A percentile compares a stretch with the other conserved stretches of the same genome.
Evolutionary conservation across 23 tunicate species (phyloP).

Genomic region (Trididemnum nubilum): DNA sequence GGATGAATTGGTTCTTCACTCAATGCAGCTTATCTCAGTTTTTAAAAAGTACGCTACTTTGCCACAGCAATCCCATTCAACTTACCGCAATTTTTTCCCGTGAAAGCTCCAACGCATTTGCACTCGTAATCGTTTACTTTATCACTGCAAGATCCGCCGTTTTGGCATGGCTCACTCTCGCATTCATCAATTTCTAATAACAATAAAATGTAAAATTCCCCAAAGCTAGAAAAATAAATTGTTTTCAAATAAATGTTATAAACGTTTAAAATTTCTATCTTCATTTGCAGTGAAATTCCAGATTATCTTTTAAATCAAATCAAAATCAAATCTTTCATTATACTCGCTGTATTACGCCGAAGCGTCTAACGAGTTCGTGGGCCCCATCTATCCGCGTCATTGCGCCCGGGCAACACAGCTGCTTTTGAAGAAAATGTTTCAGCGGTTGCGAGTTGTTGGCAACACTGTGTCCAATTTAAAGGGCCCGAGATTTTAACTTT

Average conservation of each 20-base stretch:
- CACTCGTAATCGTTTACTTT: slow-evolving; percentile 41
- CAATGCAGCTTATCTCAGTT: no score
- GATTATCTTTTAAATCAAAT: no score
- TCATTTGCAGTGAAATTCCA: no score
- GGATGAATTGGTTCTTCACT: no score
- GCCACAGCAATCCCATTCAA: no score
- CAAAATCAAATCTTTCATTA: not conserved
- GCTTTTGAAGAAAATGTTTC: not conserved
- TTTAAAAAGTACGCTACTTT: no score
- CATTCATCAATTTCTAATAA: slow-evolving; percentile 84
- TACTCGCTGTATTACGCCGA: not conserved
- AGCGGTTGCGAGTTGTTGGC: not conserved
- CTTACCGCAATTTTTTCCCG: slow-evolving; percentile 69
- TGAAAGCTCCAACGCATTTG: slow-evolving; percentile 52
- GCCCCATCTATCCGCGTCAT: not conserved
- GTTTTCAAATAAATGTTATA: not conserved
- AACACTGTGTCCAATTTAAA: not conserved
- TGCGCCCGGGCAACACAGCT: not conserved
- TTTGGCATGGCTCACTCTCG: slow-evolving; percentile 84
- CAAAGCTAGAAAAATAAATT: not conserved
- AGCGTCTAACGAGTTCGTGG: not conserved
- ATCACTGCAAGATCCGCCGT: slow-evolving; percentile 81
- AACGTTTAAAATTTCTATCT: not conserved
- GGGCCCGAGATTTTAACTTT: not conserved
- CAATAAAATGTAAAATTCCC: not conserved